Evolutionary conservation across 2,888 invertebrate species (phyloP).

Genomic region (Heteropelma amictum): DNA sequence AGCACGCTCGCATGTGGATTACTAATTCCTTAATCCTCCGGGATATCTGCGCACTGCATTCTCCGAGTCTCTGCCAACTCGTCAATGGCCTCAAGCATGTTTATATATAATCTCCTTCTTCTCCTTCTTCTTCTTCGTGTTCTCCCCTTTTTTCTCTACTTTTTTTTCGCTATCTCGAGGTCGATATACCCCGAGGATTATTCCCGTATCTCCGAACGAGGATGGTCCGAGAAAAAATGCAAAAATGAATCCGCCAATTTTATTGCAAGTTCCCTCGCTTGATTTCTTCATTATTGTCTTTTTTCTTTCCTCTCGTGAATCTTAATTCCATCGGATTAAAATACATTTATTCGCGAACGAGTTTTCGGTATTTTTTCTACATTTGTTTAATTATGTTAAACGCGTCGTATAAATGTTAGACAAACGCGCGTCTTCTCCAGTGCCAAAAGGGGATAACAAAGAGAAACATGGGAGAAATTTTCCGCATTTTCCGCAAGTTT

Average conservation of each 20-base stretch:
- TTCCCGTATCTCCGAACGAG: not conserved
- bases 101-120: slow-evolving; percentile 13
- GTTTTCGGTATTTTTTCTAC: too few species aligned
- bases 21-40: slow-evolving; percentile 47
- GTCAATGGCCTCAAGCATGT: slow-evolving; percentile 1
- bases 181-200: slow-evolving; percentile 46
- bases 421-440: too few species aligned
- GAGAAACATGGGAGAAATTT: not conserved
- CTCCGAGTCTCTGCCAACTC: slow-evolving; percentile 28
- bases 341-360: too few species aligned
- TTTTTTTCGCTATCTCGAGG: slow-evolving; percentile 32
- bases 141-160: slow-evolving; percentile 2
- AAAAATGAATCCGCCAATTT: not conserved
- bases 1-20: slow-evolving; percentile 38
- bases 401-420: too few species aligned
- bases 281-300: too few species aligned
- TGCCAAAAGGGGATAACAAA: too few species aligned
- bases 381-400: too few species aligned
- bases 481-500: too few species aligned
- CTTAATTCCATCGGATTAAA: too few species aligned
- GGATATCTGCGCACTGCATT: slow-evolving; percentile 36
- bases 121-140: slow-evolving; percentile 5
- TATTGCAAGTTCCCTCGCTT: not conserved
- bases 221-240: slow-evolving; percentile 29
- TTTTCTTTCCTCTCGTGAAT: too few species aligned